Evolutionary conservation across 2,888 invertebrate genomes (phyloP).

Genomic region (Lycia hirtaria): DNA sequence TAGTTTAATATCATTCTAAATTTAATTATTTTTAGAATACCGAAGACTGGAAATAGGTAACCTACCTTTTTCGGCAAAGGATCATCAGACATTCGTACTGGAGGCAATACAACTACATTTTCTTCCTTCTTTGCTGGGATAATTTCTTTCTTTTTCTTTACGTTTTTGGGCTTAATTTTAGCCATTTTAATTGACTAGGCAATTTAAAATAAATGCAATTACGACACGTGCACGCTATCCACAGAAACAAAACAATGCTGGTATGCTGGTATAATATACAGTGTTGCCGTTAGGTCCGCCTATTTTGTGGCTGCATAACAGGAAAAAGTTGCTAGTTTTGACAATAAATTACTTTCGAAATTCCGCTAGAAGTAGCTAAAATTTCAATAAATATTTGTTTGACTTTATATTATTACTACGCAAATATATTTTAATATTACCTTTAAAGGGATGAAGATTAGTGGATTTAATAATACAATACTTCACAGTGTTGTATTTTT

Average conservation of each 20-base stretch:
- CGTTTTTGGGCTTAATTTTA: conserved; percentile 69
- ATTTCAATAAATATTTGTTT: too few species aligned
- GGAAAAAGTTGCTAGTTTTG: too few species aligned
- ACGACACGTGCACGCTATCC: conserved; percentile 22
- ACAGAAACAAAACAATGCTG: background rate
- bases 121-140: conserved; percentile 61
- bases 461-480: too few species aligned
- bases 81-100: conserved; percentile 90
- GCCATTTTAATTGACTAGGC: conserved; percentile 67
- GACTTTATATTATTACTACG: too few species aligned
- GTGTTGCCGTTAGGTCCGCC: background rate
- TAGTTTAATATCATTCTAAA: too few species aligned
- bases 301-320: too few species aligned
- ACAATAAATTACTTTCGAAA: too few species aligned
- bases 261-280: too few species aligned
- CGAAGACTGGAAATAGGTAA: background rate
- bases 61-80: conserved; percentile 88
- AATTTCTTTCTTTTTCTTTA: conserved; percentile 67
- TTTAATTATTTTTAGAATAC: background rate
- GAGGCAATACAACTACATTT: conserved; percentile 73
- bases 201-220: background rate
- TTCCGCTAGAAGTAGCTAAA: too few species aligned
- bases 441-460: too few species aligned
- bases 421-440: too few species aligned
- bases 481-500: too few species aligned